phyloP scores from a whole-genome alignment of 92 coral and sea anemone genomes.

The Zoanthus solanderi region DNA sequence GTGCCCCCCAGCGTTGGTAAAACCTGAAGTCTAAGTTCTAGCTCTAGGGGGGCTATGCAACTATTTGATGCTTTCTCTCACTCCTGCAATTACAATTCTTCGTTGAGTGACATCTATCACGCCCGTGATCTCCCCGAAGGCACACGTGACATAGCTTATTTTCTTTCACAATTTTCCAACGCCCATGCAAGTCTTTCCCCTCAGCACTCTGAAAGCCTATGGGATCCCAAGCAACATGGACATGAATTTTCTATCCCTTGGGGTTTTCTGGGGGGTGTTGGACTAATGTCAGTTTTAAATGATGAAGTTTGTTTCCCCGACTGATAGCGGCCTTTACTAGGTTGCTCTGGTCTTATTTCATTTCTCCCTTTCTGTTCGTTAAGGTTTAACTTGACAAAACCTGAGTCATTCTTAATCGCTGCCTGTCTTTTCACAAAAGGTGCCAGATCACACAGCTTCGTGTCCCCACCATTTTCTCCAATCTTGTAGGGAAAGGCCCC shows the following conservation, averaged over 20 bases:
- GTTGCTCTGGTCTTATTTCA: not conserved
- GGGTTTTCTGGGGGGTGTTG: constrained; percentile 11
- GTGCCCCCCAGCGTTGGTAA: constrained; percentile 13
- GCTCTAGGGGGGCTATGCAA: constrained; percentile 42
- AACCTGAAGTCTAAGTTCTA: not conserved
- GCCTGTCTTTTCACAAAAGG: constrained; percentile 44
- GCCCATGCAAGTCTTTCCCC: constrained; percentile 2
- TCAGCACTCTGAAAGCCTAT: constrained; percentile 35
- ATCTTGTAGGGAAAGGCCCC: not conserved
- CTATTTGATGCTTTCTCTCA: constrained; percentile 49
- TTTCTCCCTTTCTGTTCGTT: not conserved
- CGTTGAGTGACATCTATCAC: constrained; percentile 29
- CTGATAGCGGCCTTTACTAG: not conserved
- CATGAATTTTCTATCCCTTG: constrained; percentile 2
- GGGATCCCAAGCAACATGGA: constrained; percentile 47
- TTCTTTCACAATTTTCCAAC: no score
- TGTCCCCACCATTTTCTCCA: constrained; percentile 6
- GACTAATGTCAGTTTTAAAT: constrained; percentile 11
- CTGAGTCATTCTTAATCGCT: constrained; percentile 23
- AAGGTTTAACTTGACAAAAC: constrained; percentile 8
- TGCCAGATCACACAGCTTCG: constrained; percentile 24
- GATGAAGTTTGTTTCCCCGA: constrained; percentile 1
- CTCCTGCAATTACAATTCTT: constrained; percentile 46
- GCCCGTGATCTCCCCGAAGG: not conserved
- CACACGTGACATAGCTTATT: no score